phyloP scores from a whole-genome alignment of 2,113 vertebrate genomes.

The Theristicus caerulescens region DNA sequence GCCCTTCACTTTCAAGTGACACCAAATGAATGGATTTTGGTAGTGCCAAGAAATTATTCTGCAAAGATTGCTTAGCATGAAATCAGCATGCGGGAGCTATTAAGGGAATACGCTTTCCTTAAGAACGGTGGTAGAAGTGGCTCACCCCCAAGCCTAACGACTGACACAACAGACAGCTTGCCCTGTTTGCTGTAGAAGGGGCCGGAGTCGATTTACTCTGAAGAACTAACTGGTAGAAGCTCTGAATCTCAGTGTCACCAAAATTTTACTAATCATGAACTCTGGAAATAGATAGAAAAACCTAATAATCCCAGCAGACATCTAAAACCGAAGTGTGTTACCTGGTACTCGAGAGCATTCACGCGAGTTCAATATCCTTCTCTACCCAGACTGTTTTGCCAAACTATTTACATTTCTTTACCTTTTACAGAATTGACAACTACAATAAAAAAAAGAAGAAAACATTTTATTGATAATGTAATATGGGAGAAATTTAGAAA shows the following conservation, averaged over 20 bases:
- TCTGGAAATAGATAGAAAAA: not conserved
- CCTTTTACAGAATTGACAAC: not conserved
- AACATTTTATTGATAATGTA: constrained; percentile 34
- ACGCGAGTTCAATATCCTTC: not conserved
- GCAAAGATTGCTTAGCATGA: not conserved
- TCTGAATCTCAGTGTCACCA: not conserved
- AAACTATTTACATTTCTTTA: not conserved
- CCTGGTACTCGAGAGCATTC: not conserved
- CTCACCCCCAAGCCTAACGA: not conserved
- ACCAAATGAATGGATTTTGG: not conserved
- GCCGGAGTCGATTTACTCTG: not conserved
- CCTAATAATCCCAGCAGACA: not conserved
- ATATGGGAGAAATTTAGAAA: constrained; percentile 2
- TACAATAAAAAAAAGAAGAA: constrained; percentile 5
- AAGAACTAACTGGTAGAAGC: not conserved
- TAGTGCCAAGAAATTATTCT: not conserved
- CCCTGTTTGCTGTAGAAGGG: not conserved
- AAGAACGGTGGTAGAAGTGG: not conserved
- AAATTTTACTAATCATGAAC: not conserved
- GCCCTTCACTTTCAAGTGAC: not conserved
- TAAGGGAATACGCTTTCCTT: accelerated
- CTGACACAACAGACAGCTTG: not conserved
- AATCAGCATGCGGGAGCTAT: not conserved
- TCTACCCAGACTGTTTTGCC: not conserved
- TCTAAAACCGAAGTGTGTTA: not conserved